Evolutionary conservation across 2,797 vertebrate genomes (phyloP).

Genomic region (Melanogrammus aeglefinus): DNA sequence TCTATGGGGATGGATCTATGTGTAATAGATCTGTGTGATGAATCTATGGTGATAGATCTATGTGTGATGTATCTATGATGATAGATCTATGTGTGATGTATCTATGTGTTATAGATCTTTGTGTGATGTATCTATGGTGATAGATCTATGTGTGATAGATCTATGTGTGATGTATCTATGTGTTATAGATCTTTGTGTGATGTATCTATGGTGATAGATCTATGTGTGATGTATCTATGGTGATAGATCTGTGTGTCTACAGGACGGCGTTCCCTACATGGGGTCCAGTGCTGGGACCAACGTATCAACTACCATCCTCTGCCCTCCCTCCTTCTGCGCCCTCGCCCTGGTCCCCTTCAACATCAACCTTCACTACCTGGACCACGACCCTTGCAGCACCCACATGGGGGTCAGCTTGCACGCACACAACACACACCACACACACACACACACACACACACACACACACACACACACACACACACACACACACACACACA

Average conservation of each 20-base stretch:
- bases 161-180: no score
- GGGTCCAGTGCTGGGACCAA: slow-evolving; percentile 87
- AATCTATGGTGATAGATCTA: no score
- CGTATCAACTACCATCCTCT: slow-evolving; percentile 81
- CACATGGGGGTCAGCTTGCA: slow-evolving; percentile 80
- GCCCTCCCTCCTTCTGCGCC: slow-evolving; percentile 78
- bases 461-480: neutral
- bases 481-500: neutral
- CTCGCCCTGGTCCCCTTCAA: slow-evolving; percentile 86
- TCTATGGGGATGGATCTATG: no score
- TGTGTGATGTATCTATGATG: no score
- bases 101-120: neutral
- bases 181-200: neutral
- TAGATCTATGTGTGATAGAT: no score
- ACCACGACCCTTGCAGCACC: slow-evolving; percentile 74
- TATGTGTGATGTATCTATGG: neutral
- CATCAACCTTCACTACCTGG: slow-evolving; percentile 87
- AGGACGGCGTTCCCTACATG: slow-evolving; percentile 86
- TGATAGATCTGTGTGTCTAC: no score
- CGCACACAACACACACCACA: no score
- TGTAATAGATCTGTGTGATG: no score
- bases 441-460: neutral
- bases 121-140: no score
- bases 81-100: no score
- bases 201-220: neutral